These are phyloP conservation scores for Antheraea pernyi DNA, from an alignment of 1,140 invertebrate genomes.

Conservation along the genomic window DNA sequence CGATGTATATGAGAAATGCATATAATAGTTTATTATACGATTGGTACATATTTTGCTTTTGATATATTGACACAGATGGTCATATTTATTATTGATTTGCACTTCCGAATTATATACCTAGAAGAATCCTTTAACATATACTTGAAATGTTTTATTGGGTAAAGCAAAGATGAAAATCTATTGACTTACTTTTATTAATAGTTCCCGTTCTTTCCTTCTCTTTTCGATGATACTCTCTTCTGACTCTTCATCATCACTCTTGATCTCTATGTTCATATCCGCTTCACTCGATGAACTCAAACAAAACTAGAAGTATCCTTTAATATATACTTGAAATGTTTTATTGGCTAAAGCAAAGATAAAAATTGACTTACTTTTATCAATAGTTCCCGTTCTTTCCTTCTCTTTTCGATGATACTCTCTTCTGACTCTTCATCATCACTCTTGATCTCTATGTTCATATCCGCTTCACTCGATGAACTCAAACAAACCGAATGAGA, in stretches of 20 bases:
- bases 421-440: constrained; percentile 96
- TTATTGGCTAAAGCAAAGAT: no score
- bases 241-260: constrained; percentile 93
- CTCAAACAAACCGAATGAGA: constrained; percentile 69
- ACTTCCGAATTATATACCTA: no score
- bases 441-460: constrained; percentile 87
- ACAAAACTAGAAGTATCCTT: no score
- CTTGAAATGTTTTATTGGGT: no score
- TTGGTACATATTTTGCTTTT: no score
- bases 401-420: constrained; percentile 93
- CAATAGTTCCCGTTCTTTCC: constrained; percentile 94
- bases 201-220: constrained; percentile 93
- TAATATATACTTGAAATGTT: no score
- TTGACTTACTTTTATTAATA: constrained; percentile 87
- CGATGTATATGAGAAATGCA: no score
- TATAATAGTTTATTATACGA: no score
- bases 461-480: constrained; percentile 80
- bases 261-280: constrained; percentile 85
- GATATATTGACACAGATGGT: no score
- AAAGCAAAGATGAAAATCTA: no score
- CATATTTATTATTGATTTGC: no score
- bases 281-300: constrained; percentile 78
- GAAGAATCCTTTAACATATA: no score
- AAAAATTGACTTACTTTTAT: constrained; percentile 82
- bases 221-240: constrained; percentile 96